Evolutionary conservation across 2,888 invertebrate species (phyloP), one percentile per base, ranked within the genome.

Genomic region (Tenthredo amoena): DNA sequence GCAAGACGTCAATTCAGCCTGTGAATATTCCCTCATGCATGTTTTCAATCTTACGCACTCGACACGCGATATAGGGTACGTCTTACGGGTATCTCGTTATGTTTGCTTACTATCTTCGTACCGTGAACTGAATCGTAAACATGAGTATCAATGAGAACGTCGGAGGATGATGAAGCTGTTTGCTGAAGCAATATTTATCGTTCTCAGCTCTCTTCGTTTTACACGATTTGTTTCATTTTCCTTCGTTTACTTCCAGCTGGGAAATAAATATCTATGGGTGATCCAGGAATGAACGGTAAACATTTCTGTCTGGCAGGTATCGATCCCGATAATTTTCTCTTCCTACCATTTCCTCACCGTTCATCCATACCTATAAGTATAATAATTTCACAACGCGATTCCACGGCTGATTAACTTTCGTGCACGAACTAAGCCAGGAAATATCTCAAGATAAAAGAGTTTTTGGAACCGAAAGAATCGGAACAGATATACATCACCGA

Each of bases 151-250:
- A 81, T 81, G 81, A 81, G 81, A 81, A 81, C 81, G 62, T 34
- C 81, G 81, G n/a, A 81, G 81, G 62, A 81, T 81, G 81, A 81
- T 62, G 81, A 62, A 81, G 62, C 81, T 81, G 81, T 81, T 81
- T 58, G 81, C 62, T 58, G 15, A 81, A 81, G 81, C 81, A 81
- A 81, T 81, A 81, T 81, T 81, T 62, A 77, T 77, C 77, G 77
- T 84, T 40, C 37, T 40, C 40, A 37, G n/a, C 84, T 71, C 58
- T 26, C 82, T 79, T 62, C 81, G 62, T 62, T 81, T 81, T 81
- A 62, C 81, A 81, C 58, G 81, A 62, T 58, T 81, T 81, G 81
- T 81, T 81, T 81, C 81, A 62, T 81, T 81, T 62, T 81, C 62
- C 5, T 79, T 58, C n/a, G 58, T 62, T 40, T 37, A 77, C 37